Conservation (phyloP, 1,140 invertebrate species). For the Scaptomyza graminum region DNA sequence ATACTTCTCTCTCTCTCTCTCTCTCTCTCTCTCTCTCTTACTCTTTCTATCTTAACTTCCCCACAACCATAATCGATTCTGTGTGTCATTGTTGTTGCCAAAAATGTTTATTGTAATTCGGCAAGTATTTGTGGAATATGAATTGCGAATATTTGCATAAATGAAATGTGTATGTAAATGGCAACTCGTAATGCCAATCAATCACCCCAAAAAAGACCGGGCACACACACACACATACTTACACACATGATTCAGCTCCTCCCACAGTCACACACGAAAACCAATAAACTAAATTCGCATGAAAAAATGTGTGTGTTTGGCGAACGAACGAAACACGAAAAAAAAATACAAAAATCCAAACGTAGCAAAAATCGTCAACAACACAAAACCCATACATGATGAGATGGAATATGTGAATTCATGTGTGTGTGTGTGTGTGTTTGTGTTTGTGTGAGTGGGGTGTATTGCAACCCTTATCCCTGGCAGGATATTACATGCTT, state of each 20-base stretch:
- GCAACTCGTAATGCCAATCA: conserved; percentile 78
- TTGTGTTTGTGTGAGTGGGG: conserved; percentile 42
- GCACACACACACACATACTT: conserved; percentile 37
- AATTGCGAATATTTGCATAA: conserved; percentile 82
- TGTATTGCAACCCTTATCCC: conserved; percentile 78
- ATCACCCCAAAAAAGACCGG: conserved; percentile 71
- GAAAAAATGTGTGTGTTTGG: conserved; percentile 54
- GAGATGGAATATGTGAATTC: conserved; percentile 35
- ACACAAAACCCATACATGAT: conserved; percentile 54
- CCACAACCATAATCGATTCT: neutral
- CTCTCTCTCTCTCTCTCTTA: no score
- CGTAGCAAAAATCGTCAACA: conserved; percentile 78
- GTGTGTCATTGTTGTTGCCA: conserved; percentile 42
- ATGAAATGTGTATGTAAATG: conserved; percentile 82
- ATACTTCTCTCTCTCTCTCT: neutral
- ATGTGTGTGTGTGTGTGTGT: conserved; percentile 17
- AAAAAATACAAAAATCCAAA: conserved; percentile 44
- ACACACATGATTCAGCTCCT: conserved; percentile 50
- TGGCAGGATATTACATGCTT: conserved; percentile 82
- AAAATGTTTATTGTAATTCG: conserved; percentile 75
- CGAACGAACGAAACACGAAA: conserved; percentile 17
- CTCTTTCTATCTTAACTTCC: neutral
- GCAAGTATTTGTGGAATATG: conserved; percentile 80
- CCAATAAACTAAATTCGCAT: conserved; percentile 82
- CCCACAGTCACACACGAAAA: conserved; percentile 64